These are phyloP conservation scores for Gymnarchus niloticus DNA, from an alignment of 2,113 vertebrate species.

Conservation along the genomic window DNA sequence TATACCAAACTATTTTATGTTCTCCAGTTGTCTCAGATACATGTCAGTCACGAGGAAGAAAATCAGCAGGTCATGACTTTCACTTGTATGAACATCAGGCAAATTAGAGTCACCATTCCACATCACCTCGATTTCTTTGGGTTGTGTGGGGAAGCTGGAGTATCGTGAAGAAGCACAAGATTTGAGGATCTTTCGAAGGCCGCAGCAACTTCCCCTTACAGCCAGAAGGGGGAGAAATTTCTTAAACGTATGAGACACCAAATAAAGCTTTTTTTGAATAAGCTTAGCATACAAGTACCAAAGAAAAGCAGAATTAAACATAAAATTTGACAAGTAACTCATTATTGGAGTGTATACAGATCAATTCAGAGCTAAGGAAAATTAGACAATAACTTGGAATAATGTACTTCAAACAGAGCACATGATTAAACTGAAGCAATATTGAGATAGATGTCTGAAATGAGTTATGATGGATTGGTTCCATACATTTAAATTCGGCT, in stretches of 20 bases:
- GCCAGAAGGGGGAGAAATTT: conserved; percentile 15
- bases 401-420: not conserved
- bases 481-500: not conserved
- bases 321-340: not conserved
- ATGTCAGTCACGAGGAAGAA: too few relatives aligned
- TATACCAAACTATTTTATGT: too few relatives aligned
- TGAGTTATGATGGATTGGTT: not conserved
- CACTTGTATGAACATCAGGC: not conserved
- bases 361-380: too few relatives aligned
- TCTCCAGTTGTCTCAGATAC: too few relatives aligned
- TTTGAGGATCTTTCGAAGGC: not conserved
- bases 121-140: not conserved
- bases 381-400: not conserved
- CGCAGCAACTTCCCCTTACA: not conserved
- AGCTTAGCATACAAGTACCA: not conserved
- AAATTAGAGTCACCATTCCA: not conserved
- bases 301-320: not conserved
- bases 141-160: not conserved
- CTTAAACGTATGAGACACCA: not conserved
- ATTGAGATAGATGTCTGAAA: not conserved
- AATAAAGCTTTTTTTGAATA: not conserved
- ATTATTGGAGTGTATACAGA: not conserved
- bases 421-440: not conserved
- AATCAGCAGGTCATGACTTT: too few relatives aligned
- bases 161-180: not conserved